phyloP scores from a whole-genome alignment of 2,797 vertebrate genomes.

The Cyclura pinguis region DNA sequence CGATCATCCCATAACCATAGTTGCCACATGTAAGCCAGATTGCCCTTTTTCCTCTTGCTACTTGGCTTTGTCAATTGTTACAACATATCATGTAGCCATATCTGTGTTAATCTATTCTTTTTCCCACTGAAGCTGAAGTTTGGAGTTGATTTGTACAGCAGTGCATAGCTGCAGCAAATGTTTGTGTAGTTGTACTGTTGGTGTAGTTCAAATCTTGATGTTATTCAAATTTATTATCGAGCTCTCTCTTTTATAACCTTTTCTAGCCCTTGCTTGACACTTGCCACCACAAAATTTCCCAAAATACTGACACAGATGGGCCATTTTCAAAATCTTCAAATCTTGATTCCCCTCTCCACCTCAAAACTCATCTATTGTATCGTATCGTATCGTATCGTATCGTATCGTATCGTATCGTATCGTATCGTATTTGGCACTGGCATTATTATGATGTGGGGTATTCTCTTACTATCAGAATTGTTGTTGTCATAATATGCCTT shows the following conservation, averaged over 20 bases:
- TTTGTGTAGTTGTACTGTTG: too few relatives aligned
- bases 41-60: not conserved
- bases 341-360: not conserved
- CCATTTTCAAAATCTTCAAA: not conserved
- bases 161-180: not conserved
- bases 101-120: not conserved
- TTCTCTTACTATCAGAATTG: constrained; percentile 65
- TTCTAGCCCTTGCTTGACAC: not conserved
- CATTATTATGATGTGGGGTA: constrained; percentile 42
- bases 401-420: too few relatives aligned
- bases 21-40: not conserved
- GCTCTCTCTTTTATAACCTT: not conserved
- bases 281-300: not conserved
- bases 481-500: constrained; percentile 48
- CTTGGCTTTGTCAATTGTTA: not conserved
- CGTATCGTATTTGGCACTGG: not conserved
- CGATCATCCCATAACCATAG: too few relatives aligned
- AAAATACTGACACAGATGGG: not conserved
- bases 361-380: not conserved
- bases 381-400: not conserved
- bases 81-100: not conserved
- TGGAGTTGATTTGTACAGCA: too few relatives aligned
- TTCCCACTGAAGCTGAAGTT: not conserved
- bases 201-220: not conserved
- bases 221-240: not conserved